A percentile compares a stretch with the other conserved stretches of the same genome.
Conservation (phyloP, 2,797 vertebrate species). For the Sebastes variabilis region DNA sequence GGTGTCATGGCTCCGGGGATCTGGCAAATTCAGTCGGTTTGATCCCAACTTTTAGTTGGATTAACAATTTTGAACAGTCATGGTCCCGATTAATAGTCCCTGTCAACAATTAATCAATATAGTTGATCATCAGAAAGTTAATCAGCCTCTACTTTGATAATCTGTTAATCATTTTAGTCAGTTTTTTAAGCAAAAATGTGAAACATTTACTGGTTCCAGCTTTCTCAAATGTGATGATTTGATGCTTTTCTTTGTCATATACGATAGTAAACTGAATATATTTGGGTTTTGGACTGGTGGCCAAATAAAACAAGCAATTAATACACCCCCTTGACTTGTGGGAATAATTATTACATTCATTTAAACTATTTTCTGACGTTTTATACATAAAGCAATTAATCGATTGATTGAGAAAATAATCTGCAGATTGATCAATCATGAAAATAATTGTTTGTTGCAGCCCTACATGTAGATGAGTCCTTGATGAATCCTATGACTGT, state of each 20-base stretch:
- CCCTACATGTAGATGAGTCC: background rate
- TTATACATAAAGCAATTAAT: background rate
- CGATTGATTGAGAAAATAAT: background rate
- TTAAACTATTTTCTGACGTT: background rate
- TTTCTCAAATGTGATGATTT: background rate
- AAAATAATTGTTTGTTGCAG: background rate
- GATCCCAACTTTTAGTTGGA: background rate
- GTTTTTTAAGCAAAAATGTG: background rate
- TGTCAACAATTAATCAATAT: background rate
- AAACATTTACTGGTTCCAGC: background rate
- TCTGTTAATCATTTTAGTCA: background rate
- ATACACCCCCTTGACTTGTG: background rate
- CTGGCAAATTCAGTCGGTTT: rapidly evolving
- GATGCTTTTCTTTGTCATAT: background rate
- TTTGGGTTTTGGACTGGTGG: background rate
- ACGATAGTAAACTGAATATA: background rate
- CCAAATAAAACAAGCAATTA: background rate
- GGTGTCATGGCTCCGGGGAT: background rate
- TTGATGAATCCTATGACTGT: background rate
- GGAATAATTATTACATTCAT: background rate
- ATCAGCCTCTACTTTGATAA: background rate
- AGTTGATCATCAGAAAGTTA: background rate
- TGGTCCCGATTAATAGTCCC: background rate
- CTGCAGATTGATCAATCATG: background rate
- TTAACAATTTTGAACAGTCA: background rate